phyloP scores from a whole-genome alignment of 2,888 invertebrate genomes.

The Tuta absoluta region DNA sequence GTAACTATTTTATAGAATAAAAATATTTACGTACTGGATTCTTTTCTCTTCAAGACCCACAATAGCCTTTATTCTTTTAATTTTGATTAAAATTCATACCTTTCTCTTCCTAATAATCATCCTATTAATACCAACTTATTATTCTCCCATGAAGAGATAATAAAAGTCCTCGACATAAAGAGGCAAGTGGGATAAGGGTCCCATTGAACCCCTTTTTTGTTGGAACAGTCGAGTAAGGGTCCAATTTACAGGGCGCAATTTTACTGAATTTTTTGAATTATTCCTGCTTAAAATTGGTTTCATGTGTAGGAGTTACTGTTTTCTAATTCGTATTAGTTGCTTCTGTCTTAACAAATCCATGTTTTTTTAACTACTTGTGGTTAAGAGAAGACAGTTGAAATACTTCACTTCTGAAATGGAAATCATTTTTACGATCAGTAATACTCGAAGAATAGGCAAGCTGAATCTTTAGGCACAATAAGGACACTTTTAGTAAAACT shows the following conservation, averaged over 20 bases:
- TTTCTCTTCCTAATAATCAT: neutral
- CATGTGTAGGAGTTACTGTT: neutral
- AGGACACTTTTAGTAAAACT: conserved; percentile 6
- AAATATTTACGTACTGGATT: neutral
- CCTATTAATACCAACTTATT: neutral
- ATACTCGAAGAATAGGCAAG: no score
- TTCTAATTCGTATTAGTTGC: no score
- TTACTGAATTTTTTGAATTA: neutral
- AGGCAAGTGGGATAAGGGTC: conserved; percentile 1
- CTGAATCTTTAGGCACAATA: neutral
- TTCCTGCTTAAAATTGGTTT: neutral
- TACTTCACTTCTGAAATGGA: no score
- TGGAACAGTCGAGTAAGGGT: conserved; percentile 5
- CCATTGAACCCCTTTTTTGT: conserved; percentile 10
- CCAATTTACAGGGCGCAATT: neutral
- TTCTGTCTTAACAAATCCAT: no score
- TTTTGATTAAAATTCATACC: neutral
- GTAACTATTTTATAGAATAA: neutral
- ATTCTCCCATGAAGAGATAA: conserved; percentile 8
- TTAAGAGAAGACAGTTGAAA: no score
- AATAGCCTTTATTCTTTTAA: neutral
- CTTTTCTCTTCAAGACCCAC: neutral
- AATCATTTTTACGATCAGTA: no score
- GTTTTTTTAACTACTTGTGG: no score
- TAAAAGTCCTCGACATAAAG: neutral